Evolutionary conservation across 1,140 invertebrate species (phyloP).

Genomic region (Idris sp.): DNA sequence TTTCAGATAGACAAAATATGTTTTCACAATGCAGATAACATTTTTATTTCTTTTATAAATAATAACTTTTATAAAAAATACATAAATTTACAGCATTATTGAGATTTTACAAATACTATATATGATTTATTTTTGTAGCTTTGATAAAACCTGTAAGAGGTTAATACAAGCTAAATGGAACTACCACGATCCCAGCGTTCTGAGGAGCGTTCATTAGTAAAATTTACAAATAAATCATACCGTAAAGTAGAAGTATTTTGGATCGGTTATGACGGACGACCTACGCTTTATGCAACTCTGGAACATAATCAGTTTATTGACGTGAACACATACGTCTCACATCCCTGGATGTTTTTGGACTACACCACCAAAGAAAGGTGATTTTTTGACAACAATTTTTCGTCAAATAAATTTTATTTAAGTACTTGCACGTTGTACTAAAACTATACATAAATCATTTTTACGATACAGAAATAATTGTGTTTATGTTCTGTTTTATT

Average conservation of each 20-base stretch:
- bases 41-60: too few species aligned
- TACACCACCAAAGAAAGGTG: conserved; percentile 80
- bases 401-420: not conserved
- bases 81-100: too few species aligned
- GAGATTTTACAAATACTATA: too few species aligned
- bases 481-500: too few species aligned
- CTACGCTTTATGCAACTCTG: conserved; percentile 80
- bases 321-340: conserved; percentile 84
- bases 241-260: conserved; percentile 84
- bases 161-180: not conserved
- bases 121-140: too few species aligned
- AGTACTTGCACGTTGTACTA: too few species aligned
- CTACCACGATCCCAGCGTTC: conserved; percentile 3
- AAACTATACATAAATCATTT: too few species aligned
- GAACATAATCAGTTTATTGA: conserved; percentile 78
- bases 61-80: too few species aligned
- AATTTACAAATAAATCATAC: conserved; percentile 84
- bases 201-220: conserved; percentile 78
- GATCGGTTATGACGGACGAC: conserved; percentile 84
- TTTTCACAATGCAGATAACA: too few species aligned
- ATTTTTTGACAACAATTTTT: conserved; percentile 10
- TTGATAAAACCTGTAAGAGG: too few species aligned
- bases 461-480: too few species aligned
- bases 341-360: conserved; percentile 86
- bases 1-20: too few species aligned